Base-by-base conservation (phyloP, 2,888 invertebrate species). In the Litoditis marina region DNA sequence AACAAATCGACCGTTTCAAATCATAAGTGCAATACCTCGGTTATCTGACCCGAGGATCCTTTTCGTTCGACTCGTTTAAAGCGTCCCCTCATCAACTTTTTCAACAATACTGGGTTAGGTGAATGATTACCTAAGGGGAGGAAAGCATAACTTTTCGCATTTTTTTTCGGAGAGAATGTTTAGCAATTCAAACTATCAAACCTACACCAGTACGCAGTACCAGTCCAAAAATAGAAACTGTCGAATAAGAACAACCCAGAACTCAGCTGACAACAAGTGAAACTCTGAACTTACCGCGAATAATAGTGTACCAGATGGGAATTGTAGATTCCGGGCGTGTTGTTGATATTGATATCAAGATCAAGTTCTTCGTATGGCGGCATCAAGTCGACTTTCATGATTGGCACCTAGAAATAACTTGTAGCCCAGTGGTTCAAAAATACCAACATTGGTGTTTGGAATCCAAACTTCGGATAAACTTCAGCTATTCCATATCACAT, bases 221-320 rank as follows among this genome's bases (percentile, higher is more conserved):
- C n/a, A n/a, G 28, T n/a, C n/a, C n/a, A 55, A 55, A 60, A 44
- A 42, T 34, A 34, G 7, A 28, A 52, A 5, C 47, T 1, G n/a
- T 2, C 31, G 32, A 42, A n/a, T 30, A 25, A 28, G 16, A 8
- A 11, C 11, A 13, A 13, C 49, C 49, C 13, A 11, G 49, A 11
- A 13, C 39, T 11, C 11, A 39, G n/a, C 13, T 39, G 39, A 39
- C 11, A 13, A 39, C n/a, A 13, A 54, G 11, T 2, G 19, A 19
- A 19, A 1, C 4, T 44, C 13, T 13, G 7, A 11, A 42, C 60
- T 28, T 31, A 80, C 79, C 69, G 62, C 6, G 80, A 71, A 66
- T 83, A 82, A 63, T 82, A 78, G 54, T 82, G 82, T 25, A 81
- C 66, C 16, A 82, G 59, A 63, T 82, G 78, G 1, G 80, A 78